Evolutionary conservation across 2,797 vertebrate genomes (phyloP), one percentile per base, ranked within the genome.

Genomic region (Liasis olivaceus): DNA sequence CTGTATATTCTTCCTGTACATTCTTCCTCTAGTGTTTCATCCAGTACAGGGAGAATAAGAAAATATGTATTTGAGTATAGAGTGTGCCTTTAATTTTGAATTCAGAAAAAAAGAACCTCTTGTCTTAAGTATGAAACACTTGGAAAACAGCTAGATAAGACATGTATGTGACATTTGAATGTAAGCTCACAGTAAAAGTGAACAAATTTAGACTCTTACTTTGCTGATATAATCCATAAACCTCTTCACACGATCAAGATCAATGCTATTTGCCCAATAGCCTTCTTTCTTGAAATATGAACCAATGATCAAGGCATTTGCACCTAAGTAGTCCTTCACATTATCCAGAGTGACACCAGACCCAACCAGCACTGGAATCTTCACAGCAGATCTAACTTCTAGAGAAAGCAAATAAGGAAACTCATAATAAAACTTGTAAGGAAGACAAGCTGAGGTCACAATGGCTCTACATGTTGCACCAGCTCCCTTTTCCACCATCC

Each of bases 311-410:
- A 99, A 93, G 36, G 97, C 98, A 0, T 96, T 97, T 90, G 98
- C 98, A 56, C 97, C 96, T 8, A 98, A 91, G 97, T 98, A 99
- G 89, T 94, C 94, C 9, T 96, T 97, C 31, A 98, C 92, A 1
- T 99, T 99, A 69, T 98, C 97, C 54, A 96, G 93, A 24, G 98
- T 99, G 89, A 99, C 98, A 91, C 98, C 99, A 14, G 98, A 99
- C 60, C 98, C 98, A 15, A 98, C 94, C 87, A 99, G 96, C 59
- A 99, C 98, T 0, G 99, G 98, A 95, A 99, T 98, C 66, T 87
- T 98, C 96, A 99, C 98, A 59, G 98, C 97, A 64, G 64, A 87
- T 90, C 96, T 97, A 62, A 99, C 98, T 0, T 97, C 99, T 99
- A 92, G 92, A 66, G 92, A 90, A 91, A 92, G 36, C 93, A 94